phyloP scores from a whole-genome alignment of 2,797 vertebrate species.

The Pseudomugil gertrudae region DNA sequence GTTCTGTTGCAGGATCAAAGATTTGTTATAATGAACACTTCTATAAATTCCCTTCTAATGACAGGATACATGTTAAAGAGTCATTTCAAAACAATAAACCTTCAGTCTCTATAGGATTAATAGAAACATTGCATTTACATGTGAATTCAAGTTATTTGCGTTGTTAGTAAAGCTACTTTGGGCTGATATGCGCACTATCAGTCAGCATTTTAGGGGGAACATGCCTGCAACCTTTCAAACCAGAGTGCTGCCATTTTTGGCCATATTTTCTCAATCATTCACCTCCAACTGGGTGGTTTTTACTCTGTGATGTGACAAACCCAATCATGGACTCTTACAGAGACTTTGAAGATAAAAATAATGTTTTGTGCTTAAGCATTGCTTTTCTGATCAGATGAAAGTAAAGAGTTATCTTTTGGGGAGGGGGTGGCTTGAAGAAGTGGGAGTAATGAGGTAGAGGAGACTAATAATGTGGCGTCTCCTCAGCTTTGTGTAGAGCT shows the following conservation, averaged over 20 bases:
- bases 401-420: not conserved
- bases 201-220: not conserved
- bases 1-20: not conserved
- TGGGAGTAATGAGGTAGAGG: slow-evolving; percentile 25
- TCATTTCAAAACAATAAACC: not conserved
- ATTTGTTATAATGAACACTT: not conserved
- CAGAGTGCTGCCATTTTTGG: not conserved
- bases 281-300: not conserved
- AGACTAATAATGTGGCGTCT: slow-evolving; percentile 44
- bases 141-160: not conserved
- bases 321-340: not conserved
- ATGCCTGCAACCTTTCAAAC: not conserved
- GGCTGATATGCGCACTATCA: not conserved
- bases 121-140: not conserved
- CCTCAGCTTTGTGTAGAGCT: slow-evolving; percentile 35
- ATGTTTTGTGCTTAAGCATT: slow-evolving; percentile 5
- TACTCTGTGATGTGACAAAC: slow-evolving; percentile 1
- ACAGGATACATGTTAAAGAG: not conserved
- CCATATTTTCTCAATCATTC: not conserved
- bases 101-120: not conserved
- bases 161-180: not conserved
- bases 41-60: not conserved
- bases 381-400: slow-evolving; percentile 10
- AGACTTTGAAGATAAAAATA: slow-evolving; percentile 5
- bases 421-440: not conserved